These are phyloP conservation scores for Cyanoramphus novaezelandiae DNA, from an alignment of 2,113 vertebrate species.

Conservation along the genomic window DNA sequence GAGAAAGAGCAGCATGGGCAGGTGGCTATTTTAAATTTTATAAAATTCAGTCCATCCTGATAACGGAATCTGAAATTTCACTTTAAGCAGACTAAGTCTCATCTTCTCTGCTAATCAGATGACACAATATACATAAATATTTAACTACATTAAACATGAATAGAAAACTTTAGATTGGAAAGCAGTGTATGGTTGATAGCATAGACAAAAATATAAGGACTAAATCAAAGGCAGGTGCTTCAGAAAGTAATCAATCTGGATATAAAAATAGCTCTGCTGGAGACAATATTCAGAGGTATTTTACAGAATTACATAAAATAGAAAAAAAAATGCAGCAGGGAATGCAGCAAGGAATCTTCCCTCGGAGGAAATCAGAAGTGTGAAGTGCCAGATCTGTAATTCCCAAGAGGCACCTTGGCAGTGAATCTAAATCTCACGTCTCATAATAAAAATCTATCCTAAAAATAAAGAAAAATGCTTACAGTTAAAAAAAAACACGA, in stretches of 20 bases:
- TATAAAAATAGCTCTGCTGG: neutral
- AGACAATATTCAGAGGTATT: neutral
- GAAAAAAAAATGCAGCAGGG: neutral
- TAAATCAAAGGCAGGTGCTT: neutral
- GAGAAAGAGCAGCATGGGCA: neutral
- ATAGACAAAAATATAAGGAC: neutral
- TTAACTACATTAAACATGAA: neutral
- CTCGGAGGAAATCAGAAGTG: neutral
- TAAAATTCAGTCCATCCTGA: conserved; percentile 10
- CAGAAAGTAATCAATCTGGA: neutral
- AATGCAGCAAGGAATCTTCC: neutral
- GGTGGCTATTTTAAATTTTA: neutral
- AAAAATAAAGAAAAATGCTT: neutral
- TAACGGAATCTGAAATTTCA: conserved; percentile 4
- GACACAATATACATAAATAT: neutral
- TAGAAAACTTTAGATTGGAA: neutral
- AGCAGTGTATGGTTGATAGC: neutral
- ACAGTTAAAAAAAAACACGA: neutral
- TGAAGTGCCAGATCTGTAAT: neutral
- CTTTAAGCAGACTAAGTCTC: neutral
- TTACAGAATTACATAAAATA: neutral
- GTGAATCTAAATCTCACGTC: neutral
- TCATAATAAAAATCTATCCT: neutral
- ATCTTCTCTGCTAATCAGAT: neutral
- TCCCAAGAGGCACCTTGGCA: neutral